Base-by-base conservation (phyloP, 2,113 vertebrate species). In the Cryptoleucopteryx plumbea region DNA sequence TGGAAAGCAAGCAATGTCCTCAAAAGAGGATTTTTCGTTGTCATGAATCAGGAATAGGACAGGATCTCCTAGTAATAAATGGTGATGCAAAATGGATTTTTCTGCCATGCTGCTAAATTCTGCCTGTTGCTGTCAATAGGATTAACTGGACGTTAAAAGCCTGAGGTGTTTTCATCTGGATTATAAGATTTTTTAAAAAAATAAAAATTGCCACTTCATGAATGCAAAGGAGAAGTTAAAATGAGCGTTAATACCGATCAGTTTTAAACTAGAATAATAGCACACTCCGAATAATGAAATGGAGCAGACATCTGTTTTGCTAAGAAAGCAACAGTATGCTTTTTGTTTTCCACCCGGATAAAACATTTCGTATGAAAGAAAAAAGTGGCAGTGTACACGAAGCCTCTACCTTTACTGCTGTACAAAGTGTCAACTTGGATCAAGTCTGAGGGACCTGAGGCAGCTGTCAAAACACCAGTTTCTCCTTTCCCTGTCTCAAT, bases 71-170 rank as follows among this genome's bases (percentile, higher is more conserved):
- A 23, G 48, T 81, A 82, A 73, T 50, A 94, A 91, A 66, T 56
- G 45, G 27, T 90, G 75, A 83, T 47, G 77, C 40, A 92, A 96
- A 96, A 90, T 86, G 72, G 68, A 94, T 96, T 96, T 94, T 95
- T 73, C 72, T 19, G 11, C 74, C 79, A 63, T 10, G 42, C 71
- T 72, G 86, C 36, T 94, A 70, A 95, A 84, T 95, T 92, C 38
- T 91, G 52, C 55, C 66, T 88, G 58, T 78, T 77, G 50, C 80
- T 58, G 6, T 89, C 86, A 95, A 87, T 71, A 82, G 36, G 32
- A 92, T 96, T 86, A 82, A 61, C 58, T 80, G 67, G 36, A 71
- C 3, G 2, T 90, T 86, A 87, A 80, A 85, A 94, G n/a, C 65
- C 55, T 58, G 42, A 80, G 43, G 61, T 90, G 59, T 70, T 94